phyloP scores from a whole-genome alignment of 2,888 invertebrate genomes.

The Loripinus fragilis region DNA sequence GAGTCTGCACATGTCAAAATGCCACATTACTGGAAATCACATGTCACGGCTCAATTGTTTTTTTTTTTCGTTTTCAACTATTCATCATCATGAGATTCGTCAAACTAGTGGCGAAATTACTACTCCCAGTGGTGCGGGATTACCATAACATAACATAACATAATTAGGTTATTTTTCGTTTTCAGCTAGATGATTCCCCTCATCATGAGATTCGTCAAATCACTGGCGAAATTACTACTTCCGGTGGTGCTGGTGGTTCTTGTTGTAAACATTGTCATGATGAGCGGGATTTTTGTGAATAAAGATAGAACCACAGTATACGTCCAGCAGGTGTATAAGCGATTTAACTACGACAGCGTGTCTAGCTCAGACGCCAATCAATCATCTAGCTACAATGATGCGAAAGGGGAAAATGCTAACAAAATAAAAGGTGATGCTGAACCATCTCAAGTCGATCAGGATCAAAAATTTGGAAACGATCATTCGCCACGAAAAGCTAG shows the following conservation, averaged over 20 bases:
- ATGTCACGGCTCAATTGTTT: too few relatives aligned
- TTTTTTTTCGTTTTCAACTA: too few relatives aligned
- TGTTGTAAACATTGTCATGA: conserved; percentile 22
- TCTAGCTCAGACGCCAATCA: conserved; percentile 23
- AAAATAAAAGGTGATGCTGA: neutral
- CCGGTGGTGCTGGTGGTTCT: conserved; percentile 24
- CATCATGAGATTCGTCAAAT: neutral
- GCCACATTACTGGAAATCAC: too few relatives aligned
- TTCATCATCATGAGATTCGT: too few relatives aligned
- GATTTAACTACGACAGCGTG: conserved; percentile 2
- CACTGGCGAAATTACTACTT: neutral
- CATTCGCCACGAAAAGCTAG: neutral
- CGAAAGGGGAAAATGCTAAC: neutral
- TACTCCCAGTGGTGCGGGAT: too few relatives aligned
- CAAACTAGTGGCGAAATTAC: too few relatives aligned
- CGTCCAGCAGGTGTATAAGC: conserved; percentile 31
- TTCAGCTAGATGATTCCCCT: neutral
- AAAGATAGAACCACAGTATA: conserved; percentile 23
- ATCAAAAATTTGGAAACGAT: neutral
- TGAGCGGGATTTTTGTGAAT: conserved; percentile 4
- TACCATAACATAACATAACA: too few relatives aligned
- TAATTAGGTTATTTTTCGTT: too few relatives aligned
- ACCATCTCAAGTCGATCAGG: too few relatives aligned
- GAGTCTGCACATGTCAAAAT: too few relatives aligned
- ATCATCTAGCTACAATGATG: too few relatives aligned